Percentiles rank a stretch among this genome's conserved stretches.
Evolutionary conservation across 2,888 invertebrate genomes (phyloP).

Genomic region (Hesperia comma): DNA sequence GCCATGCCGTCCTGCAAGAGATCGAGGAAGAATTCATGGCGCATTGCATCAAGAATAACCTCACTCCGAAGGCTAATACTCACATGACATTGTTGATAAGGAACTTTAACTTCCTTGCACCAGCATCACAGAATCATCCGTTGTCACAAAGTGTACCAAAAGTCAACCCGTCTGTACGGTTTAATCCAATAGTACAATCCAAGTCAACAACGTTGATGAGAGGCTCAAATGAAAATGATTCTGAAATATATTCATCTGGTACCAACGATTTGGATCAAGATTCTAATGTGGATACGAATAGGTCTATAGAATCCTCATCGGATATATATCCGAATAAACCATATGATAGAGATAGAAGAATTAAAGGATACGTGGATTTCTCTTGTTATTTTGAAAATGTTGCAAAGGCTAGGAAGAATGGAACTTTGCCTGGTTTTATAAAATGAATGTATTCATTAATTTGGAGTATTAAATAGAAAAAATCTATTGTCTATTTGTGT

Average conservation of each 20-base stretch:
- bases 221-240: slow-evolving; percentile 69
- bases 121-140: slow-evolving; percentile 74
- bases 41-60: slow-evolving; percentile 85
- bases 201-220: slow-evolving; percentile 67
- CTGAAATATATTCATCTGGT: slow-evolving; percentile 68
- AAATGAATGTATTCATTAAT: slow-evolving; percentile 49
- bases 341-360: slow-evolving; percentile 86
- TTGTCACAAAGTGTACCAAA: slow-evolving; percentile 34
- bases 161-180: slow-evolving; percentile 71
- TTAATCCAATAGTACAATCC: slow-evolving; percentile 85
- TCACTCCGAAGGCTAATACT: slow-evolving; percentile 86
- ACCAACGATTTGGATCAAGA: slow-evolving; percentile 58
- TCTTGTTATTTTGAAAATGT: slow-evolving; percentile 90
- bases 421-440: slow-evolving; percentile 86
- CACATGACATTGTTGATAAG: slow-evolving; percentile 94
- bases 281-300: slow-evolving; percentile 69
- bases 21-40: slow-evolving; percentile 93
- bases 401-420: slow-evolving; percentile 86
- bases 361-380: slow-evolving; percentile 94
- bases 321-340: slow-evolving; percentile 69
- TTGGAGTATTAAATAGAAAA: no score
- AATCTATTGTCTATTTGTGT: no score
- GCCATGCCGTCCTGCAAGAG: slow-evolving; percentile 93
- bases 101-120: slow-evolving; percentile 92
- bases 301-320: slow-evolving; percentile 70